Evolutionary conservation across 2,113 vertebrate species (phyloP), one percentile per base, ranked within the genome.

Genomic region (Electrona antarctica): DNA sequence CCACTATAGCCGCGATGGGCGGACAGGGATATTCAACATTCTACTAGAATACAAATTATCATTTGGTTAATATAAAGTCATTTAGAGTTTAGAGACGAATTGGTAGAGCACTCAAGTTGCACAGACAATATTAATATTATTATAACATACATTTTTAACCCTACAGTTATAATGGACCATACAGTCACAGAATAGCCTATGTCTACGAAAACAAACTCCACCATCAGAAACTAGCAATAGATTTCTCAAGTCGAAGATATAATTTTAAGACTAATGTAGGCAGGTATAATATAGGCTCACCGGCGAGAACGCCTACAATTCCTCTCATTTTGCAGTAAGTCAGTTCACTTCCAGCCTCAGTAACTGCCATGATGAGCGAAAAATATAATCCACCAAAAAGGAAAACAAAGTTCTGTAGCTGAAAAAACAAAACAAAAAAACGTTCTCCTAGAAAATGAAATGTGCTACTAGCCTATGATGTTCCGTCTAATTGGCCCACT

Each of bases 281-380:
- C 21, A 21, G 21, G 21, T 21, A 21, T 21, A 21, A 11, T 9
- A n/a, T 4, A 13, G 8, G 67, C 93, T 83, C 89, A 94, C 94
- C 93, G 63, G 93, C 88, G 5, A 94, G 89, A 47, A 94, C 89
- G 0, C 90, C 60, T 0, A 92, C 89, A 55, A 94, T 92, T 5
- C 93, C 92, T 71, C 94, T 87, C 93, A 94, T 94, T 62, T 82
- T 94, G 89, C 92, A 94, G 85, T 94, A 94, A 15, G 93, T 93
- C 6, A 94, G 72, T 14, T 94, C 93, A 14, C 91, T 93, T 85
- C 90, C 88, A 69, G 91, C 90, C 46, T 93, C 87, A 0, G 93
- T 94, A 57, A 94, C 87, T 46, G 89, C 92, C 94, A 94, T 94
- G 52, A 9, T 66, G 33, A 45, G 10, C 9, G 9, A 15, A 6